Percentiles rank a stretch among this genome's conserved stretches.
phyloP scores from a whole-genome alignment of 2,888 invertebrate species.

The Agriopis marginaria region DNA sequence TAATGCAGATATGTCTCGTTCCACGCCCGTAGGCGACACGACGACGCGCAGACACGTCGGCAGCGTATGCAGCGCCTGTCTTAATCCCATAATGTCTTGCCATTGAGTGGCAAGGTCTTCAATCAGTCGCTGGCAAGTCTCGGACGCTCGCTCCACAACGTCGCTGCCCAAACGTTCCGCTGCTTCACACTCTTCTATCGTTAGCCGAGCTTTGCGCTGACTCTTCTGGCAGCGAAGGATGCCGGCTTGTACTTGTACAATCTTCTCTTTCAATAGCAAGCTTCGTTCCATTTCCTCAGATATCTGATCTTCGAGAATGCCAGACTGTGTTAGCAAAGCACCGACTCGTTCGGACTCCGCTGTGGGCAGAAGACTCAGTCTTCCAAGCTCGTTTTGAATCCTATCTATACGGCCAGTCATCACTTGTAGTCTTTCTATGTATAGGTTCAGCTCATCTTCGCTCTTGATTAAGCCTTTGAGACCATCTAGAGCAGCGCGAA shows the following conservation, averaged over 20 bases:
- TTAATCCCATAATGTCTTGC: conserved; percentile 91
- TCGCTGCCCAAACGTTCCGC: conserved; percentile 91
- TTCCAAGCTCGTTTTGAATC: conserved; percentile 92
- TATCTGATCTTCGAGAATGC: conserved; percentile 90
- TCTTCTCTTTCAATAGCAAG: conserved; percentile 90
- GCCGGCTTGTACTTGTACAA: conserved; percentile 90
- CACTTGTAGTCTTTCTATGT: conserved; percentile 93
- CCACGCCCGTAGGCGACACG: conserved; percentile 91
- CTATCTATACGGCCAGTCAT: conserved; percentile 91
- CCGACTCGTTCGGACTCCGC: conserved; percentile 93
- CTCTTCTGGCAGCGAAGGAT: conserved; percentile 89
- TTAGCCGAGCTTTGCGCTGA: conserved; percentile 88
- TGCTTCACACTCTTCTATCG: conserved; percentile 90
- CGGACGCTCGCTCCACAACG: conserved; percentile 91
- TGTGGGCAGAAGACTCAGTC: conserved; percentile 90
- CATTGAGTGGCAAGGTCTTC: conserved; percentile 90
- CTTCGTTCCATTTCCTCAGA: conserved; percentile 93
- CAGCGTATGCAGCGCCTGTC: conserved; percentile 92
- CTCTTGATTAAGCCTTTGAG: conserved; percentile 93
- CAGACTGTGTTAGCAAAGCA: conserved; percentile 89
- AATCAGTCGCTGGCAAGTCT: conserved; percentile 90
- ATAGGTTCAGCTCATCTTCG: conserved; percentile 93
- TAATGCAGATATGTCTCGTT: conserved; percentile 90
- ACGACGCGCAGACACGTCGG: conserved; percentile 91
- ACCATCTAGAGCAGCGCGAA: conserved; percentile 89